Conservation (phyloP, 2,797 vertebrate species). For the Cryptoprocta ferox region DNA sequence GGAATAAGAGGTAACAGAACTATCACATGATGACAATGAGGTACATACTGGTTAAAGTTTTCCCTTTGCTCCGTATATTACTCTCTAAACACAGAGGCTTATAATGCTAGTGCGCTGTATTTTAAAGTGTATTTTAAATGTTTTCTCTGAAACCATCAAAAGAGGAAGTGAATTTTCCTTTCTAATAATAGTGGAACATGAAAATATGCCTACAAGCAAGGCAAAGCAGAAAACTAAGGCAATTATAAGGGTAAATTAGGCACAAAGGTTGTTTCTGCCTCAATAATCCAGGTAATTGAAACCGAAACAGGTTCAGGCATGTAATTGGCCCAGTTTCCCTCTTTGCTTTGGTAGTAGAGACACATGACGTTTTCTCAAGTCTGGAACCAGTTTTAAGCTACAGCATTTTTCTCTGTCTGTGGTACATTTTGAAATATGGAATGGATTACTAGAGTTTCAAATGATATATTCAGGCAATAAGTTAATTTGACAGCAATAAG, state of each 20-base stretch:
- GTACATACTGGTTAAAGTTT: neutral
- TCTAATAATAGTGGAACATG: conserved; percentile 36
- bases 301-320: conserved; percentile 16
- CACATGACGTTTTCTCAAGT: conserved; percentile 16
- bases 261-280: conserved; percentile 65
- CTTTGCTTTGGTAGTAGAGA: conserved; percentile 47
- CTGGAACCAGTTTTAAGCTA: conserved; percentile 59
- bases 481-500: conserved; percentile 53
- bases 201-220: neutral
- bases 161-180: conserved; percentile 46
- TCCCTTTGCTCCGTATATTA: neutral
- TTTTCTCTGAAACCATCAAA: neutral
- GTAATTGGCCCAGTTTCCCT: neutral
- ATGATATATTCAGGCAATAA: conserved; percentile 25
- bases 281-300: conserved; percentile 60
- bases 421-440: conserved; percentile 44
- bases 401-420: neutral
- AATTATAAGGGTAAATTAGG: conserved; percentile 51
- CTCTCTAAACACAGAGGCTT: neutral
- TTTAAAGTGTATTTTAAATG: neutral
- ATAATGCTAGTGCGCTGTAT: neutral
- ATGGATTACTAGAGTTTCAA: conserved; percentile 53
- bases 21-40: neutral
- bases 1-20: neutral
- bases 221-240: conserved; percentile 30